Evolutionary conservation across 2,888 invertebrate species (phyloP), one percentile per base, ranked within the genome.

Genomic region (Stenotaenia linearis): DNA sequence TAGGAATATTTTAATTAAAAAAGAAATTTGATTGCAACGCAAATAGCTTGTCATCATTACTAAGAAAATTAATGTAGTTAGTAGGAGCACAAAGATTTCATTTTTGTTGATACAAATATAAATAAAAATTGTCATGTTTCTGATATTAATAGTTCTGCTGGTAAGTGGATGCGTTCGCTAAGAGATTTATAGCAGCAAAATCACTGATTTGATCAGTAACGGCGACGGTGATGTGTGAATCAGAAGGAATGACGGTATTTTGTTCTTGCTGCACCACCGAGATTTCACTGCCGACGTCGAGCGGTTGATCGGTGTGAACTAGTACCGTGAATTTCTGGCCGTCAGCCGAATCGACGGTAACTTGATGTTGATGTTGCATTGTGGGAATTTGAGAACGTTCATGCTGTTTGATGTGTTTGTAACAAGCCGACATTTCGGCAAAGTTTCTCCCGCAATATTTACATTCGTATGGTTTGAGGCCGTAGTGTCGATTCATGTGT

Each of bases 401-500:
- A 78, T 85, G 84, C 80, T 83, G 83, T 79, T 82, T 83, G 25
- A 84, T 82, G 81, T 85, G 85, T 78, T 85, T 83, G 79, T 84
- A 84, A 61, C 84, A 84, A 5, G 84, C 82, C 6, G 84, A 84
- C 80, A 84, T 83, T 80, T 85, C 85, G 32, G 84, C 82, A 80
- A 85, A 86, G 25, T 83, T 82, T 79, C 84, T 83, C 10, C 82
- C 80, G 82, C 87, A 87, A 37, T 84, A 83, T 40, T 84, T 83
- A 81, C 87, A 87, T 5, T 82, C 79, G 80, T 85, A 86, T 0
- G 87, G 87, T 78, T 84, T 86, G 12, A 83, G 81, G 4, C 86
- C 86, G 75, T 84, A 85, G 81, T 87, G 87, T 1, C 84, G 80
- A 81, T 86, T 87, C 82, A 84, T 84, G 82, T 87, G 87, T 81